Conservation (phyloP, 2,113 vertebrate genomes). For the Strix aluco region DNA sequence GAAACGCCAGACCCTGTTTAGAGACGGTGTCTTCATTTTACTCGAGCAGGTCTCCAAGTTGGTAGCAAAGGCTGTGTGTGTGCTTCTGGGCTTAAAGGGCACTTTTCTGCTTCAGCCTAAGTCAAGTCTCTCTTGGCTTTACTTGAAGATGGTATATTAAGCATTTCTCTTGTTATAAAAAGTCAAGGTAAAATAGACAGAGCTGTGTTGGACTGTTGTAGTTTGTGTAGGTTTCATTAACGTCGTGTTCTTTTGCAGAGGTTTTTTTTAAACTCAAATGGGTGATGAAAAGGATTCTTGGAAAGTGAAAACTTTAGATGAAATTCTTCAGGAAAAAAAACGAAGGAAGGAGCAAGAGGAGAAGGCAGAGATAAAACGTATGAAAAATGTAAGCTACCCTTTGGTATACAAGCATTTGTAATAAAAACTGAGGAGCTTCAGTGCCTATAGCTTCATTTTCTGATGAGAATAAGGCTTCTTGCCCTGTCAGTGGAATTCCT, state of each 20-base stretch:
- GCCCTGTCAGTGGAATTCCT: neutral
- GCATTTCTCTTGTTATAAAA: accelerated
- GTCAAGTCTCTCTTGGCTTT: accelerated
- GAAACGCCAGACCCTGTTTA: accelerated
- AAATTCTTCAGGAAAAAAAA: conserved; percentile 97
- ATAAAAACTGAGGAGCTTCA: neutral
- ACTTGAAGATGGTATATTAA: accelerated
- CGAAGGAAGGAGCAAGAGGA: conserved; percentile 95
- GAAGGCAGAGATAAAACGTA: conserved; percentile 87
- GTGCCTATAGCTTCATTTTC: neutral
- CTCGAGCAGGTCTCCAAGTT: no score
- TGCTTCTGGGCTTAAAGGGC: accelerated
- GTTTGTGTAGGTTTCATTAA: neutral
- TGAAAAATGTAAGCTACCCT: conserved; percentile 86
- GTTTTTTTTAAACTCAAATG: conserved; percentile 83
- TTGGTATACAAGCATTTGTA: neutral
- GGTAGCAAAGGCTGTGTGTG: accelerated
- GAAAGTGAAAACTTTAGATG: conserved; percentile 99
- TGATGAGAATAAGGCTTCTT: neutral
- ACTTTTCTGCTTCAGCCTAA: accelerated
- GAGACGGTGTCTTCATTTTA: accelerated
- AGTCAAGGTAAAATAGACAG: accelerated
- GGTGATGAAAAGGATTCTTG: conserved; percentile 99
- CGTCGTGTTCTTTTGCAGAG: conserved; percentile 56
- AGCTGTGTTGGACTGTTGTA: accelerated